Percentiles rank a stretch among this genome's conserved stretches.
Evolutionary conservation across 2,888 invertebrate species (phyloP).

Genomic region (Ryuthela nishihirai): DNA sequence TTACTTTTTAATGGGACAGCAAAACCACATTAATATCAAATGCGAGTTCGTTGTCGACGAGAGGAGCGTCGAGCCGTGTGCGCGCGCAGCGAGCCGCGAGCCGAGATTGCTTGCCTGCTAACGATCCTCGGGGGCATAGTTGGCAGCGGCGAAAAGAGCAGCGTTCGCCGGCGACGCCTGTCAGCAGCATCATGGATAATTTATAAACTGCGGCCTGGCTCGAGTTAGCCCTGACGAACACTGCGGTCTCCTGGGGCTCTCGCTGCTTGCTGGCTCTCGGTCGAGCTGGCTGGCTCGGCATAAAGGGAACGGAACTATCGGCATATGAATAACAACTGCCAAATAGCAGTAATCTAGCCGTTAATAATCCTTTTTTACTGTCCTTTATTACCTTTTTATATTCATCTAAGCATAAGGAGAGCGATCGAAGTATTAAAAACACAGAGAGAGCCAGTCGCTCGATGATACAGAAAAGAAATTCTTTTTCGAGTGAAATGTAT

Average conservation of each 20-base stretch:
- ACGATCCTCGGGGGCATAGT: constrained; percentile 35
- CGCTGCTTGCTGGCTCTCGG: too few relatives aligned
- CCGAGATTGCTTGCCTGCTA: constrained; percentile 35
- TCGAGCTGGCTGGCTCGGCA: constrained; percentile 26
- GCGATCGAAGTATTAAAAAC: too few relatives aligned
- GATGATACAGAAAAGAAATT: too few relatives aligned
- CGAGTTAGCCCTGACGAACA: background rate
- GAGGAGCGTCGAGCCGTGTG: constrained; percentile 30
- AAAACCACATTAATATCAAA: constrained; percentile 47
- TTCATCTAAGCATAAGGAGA: constrained; percentile 4
- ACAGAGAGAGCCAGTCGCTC: too few relatives aligned
- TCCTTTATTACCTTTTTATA: constrained; percentile 38
- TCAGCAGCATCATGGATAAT: constrained; percentile 38
- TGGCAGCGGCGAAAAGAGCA: constrained; percentile 27
- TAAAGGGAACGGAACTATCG: constrained; percentile 32
- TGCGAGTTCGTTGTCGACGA: constrained; percentile 39
- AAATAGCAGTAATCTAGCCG: constrained; percentile 37
- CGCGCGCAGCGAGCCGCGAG: constrained; percentile 36
- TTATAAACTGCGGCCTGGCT: constrained; percentile 35
- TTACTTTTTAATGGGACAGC: constrained; percentile 45
- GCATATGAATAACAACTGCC: constrained; percentile 33
- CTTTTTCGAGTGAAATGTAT: too few relatives aligned
- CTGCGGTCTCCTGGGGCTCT: too few relatives aligned
- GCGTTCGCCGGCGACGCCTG: constrained; percentile 29
- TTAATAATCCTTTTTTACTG: constrained; percentile 34